Conservation (phyloP, 2,888 invertebrate genomes). For the Sisyra nigra region DNA sequence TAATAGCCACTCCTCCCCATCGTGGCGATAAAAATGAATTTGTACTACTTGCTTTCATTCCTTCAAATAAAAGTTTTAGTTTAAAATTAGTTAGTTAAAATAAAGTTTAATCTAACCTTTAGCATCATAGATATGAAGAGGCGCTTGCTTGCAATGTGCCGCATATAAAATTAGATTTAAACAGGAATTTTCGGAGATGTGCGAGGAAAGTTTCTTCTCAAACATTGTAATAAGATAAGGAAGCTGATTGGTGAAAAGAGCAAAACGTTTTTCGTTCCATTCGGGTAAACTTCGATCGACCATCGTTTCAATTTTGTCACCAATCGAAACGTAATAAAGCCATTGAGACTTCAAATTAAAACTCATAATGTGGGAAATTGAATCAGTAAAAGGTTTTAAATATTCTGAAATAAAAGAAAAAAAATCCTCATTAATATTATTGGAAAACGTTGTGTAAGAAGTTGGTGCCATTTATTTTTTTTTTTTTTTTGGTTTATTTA, state of each 20-base stretch:
- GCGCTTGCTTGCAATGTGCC: constrained; percentile 54
- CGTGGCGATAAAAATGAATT: constrained; percentile 69
- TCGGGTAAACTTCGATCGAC: constrained; percentile 14
- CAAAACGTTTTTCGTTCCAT: constrained; percentile 16
- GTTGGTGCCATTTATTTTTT: background rate
- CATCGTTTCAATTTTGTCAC: constrained; percentile 52
- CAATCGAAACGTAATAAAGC: constrained; percentile 65
- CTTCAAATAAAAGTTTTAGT: background rate
- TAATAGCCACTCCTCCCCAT: constrained; percentile 81
- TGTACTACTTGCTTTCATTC: constrained; percentile 13
- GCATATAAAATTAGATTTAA: constrained; percentile 76
- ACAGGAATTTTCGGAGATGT: constrained; percentile 64
- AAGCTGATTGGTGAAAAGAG: constrained; percentile 50
- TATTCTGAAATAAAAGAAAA: constrained; percentile 40
- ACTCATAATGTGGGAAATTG: constrained; percentile 53
- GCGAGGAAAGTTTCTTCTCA: constrained; percentile 74
- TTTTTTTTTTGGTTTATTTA: too few species aligned
- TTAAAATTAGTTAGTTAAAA: background rate
- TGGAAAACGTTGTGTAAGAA: constrained; percentile 5
- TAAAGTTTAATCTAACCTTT: constrained; percentile 19
- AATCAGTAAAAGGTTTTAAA: constrained; percentile 56
- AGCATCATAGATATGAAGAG: constrained; percentile 52
- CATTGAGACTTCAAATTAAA: constrained; percentile 80
- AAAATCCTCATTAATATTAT: constrained; percentile 9
- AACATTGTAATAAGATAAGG: constrained; percentile 73